A percentile compares a stretch with the other conserved stretches of the same genome.
These are phyloP conservation scores for Sinocyclocheilus maitianheensis DNA, from an alignment of 2,113 vertebrate genomes.

Conservation along the genomic window DNA sequence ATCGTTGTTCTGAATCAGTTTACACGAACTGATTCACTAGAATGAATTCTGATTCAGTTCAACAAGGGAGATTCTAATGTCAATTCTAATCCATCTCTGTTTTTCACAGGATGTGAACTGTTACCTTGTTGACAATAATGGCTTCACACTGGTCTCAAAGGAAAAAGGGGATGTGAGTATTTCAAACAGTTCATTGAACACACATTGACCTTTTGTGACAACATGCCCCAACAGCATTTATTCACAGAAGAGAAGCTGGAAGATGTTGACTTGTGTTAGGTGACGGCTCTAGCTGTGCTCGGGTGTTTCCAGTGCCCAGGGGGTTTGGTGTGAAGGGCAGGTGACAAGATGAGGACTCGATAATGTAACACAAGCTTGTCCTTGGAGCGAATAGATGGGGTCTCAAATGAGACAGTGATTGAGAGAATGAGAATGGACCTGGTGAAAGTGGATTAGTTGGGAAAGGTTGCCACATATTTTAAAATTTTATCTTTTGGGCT, in stretches of 20 bases:
- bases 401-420: constrained; percentile 11
- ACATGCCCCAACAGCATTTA: neutral
- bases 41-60: neutral
- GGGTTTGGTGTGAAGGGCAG: constrained; percentile 22
- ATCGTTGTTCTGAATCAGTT: neutral
- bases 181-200: neutral
- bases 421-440: neutral
- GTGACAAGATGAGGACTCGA: neutral
- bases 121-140: constrained; percentile 90
- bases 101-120: constrained; percentile 85
- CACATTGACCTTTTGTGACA: neutral
- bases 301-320: neutral
- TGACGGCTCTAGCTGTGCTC: neutral
- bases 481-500: no score
- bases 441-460: neutral
- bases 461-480: neutral
- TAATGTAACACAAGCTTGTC: constrained; percentile 17
- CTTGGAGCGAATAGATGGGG: constrained; percentile 8
- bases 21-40: neutral
- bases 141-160: constrained; percentile 88
- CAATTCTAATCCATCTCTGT: neutral
- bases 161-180: constrained; percentile 81
- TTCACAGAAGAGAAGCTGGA: neutral
- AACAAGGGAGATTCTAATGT: neutral
- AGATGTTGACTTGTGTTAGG: neutral